phyloP scores from a whole-genome alignment of 2,797 vertebrate species.

The Lateolabrax maculatus region DNA sequence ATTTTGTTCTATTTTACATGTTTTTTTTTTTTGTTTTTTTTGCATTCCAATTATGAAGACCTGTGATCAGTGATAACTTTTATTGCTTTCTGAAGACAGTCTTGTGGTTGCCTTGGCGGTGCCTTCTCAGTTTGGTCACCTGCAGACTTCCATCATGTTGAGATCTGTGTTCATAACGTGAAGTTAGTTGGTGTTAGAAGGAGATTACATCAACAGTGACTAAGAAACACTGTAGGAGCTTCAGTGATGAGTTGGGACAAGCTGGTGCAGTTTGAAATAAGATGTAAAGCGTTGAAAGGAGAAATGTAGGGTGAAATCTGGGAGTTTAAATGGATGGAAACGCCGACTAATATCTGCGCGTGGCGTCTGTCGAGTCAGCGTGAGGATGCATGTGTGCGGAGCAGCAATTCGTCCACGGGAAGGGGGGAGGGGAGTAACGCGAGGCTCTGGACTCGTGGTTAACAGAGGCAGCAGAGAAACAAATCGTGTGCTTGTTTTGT shows the following conservation, averaged over 20 bases:
- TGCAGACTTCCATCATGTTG: not conserved
- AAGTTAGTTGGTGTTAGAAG: not conserved
- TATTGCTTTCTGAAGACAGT: too few species aligned
- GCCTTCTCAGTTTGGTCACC: not conserved
- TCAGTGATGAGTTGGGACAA: not conserved
- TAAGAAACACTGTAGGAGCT: not conserved
- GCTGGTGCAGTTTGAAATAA: too few species aligned
- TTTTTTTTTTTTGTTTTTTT: not conserved
- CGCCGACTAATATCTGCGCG: not conserved
- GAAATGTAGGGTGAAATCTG: not conserved
- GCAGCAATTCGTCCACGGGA: not conserved
- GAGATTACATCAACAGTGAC: not conserved
- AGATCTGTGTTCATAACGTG: not conserved
- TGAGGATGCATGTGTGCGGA: not conserved
- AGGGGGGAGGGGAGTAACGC: not conserved
- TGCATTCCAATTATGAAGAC: not conserved
- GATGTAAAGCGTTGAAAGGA: not conserved
- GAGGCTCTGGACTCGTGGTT: not conserved
- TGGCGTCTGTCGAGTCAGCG: not conserved
- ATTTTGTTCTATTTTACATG: too few species aligned
- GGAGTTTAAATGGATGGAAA: not conserved
- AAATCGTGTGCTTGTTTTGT: slow-evolving; percentile 31
- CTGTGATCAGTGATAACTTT: too few species aligned
- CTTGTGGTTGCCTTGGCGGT: not conserved
- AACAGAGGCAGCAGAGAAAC: slow-evolving; percentile 21